Percentiles rank a stretch among this genome's conserved stretches.
phyloP scores from a whole-genome alignment of 2,888 invertebrate genomes.

The Cantharis lateralis region DNA sequence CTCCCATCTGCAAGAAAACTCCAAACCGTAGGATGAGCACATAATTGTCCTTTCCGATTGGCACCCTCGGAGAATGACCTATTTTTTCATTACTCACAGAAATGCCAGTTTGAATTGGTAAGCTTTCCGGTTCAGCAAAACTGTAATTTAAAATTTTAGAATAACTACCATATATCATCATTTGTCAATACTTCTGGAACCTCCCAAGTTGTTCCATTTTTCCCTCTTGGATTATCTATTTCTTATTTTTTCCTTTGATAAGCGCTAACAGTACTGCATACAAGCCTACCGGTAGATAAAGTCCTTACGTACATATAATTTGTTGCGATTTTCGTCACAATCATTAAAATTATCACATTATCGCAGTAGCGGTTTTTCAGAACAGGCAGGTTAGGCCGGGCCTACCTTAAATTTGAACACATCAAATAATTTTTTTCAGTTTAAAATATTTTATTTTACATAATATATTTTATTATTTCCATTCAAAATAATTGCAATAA shows the following conservation, averaged over 20 bases:
- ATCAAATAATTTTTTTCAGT: too few relatives aligned
- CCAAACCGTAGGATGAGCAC: background rate
- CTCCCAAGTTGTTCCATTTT: background rate
- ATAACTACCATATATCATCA: background rate
- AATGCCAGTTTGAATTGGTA: background rate
- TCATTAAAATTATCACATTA: background rate
- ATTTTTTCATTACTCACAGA: background rate
- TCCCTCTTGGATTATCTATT: background rate
- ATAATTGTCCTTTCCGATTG: background rate
- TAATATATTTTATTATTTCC: too few relatives aligned
- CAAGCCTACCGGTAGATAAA: background rate
- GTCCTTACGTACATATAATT: too few relatives aligned
- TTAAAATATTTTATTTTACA: too few relatives aligned
- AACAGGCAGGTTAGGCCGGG: too few relatives aligned
- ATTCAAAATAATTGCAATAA: too few relatives aligned
- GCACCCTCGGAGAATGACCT: background rate
- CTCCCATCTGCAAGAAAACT: background rate
- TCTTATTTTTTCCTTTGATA: background rate
- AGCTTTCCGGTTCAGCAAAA: background rate
- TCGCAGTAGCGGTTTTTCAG: too few relatives aligned
- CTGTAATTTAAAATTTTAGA: background rate
- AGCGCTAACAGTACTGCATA: too few relatives aligned
- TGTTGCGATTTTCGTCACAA: background rate
- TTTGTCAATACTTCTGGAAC: too few relatives aligned
- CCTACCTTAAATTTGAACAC: too few relatives aligned